phyloP scores from a whole-genome alignment of 2,888 invertebrate genomes.

The Noctua fimbriata region DNA sequence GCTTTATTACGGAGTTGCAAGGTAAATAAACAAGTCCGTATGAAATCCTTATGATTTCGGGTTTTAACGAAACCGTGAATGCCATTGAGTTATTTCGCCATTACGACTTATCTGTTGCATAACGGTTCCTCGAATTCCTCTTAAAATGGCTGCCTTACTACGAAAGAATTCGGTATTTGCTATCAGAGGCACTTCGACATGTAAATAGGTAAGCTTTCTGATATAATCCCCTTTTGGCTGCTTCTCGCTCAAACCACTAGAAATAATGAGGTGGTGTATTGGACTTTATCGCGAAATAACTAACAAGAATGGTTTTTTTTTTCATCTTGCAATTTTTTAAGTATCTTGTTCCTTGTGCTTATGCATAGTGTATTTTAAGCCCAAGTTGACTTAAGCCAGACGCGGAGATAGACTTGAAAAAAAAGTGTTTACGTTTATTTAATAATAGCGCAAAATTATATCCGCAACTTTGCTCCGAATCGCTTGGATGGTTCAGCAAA shows the following conservation, averaged over 20 bases:
- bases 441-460: constrained; percentile 44
- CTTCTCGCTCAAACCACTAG: background rate
- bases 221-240: background rate
- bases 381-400: constrained; percentile 7
- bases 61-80: background rate
- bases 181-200: background rate
- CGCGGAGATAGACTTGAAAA: constrained; percentile 26
- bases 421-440: constrained; percentile 14
- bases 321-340: constrained; percentile 35
- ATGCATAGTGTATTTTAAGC: constrained; percentile 14
- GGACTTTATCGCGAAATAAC: constrained; percentile 15
- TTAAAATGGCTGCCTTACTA: background rate
- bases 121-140: background rate
- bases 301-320: constrained; percentile 13
- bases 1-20: constrained; percentile 37
- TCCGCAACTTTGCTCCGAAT: constrained; percentile 9
- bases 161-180: background rate
- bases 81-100: no score
- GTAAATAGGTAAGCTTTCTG: constrained; percentile 3
- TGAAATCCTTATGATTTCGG: background rate
- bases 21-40: constrained; percentile 33
- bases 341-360: constrained; percentile 16
- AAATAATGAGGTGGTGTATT: constrained; percentile 12
- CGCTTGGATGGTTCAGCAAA: constrained; percentile 44
- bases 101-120: background rate